These are phyloP conservation scores for Microcebus ravelobensis DNA, from an alignment of 2,113 vertebrate genomes.

Conservation along the genomic window DNA sequence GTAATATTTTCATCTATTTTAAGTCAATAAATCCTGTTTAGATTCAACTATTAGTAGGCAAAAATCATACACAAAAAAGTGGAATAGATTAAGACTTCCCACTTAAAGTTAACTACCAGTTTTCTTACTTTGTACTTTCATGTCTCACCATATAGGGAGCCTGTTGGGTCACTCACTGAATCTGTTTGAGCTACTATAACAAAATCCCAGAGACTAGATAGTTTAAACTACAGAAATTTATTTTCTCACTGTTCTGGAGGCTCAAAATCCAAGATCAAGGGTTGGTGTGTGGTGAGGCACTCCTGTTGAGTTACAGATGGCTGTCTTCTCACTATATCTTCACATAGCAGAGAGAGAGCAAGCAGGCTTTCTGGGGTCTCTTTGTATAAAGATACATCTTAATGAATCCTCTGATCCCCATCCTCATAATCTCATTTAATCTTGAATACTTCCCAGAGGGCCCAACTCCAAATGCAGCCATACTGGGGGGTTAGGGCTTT, in stretches of 20 bases:
- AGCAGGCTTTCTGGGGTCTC: neutral
- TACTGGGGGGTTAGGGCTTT: neutral
- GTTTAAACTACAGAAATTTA: neutral
- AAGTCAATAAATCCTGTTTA: slow-evolving; percentile 16
- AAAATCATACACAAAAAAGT: neutral
- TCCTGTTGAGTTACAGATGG: neutral
- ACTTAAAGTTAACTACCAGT: neutral
- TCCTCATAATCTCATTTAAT: neutral
- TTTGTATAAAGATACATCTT: neutral
- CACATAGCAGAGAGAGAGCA: neutral
- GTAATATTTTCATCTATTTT: slow-evolving; percentile 46
- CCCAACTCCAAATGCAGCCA: neutral
- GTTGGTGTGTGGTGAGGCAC: neutral
- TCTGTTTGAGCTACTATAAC: neutral
- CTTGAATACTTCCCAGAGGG: neutral
- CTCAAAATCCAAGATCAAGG: neutral
- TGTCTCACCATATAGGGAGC: neutral
- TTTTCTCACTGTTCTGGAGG: neutral
- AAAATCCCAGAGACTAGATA: neutral
- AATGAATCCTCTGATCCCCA: neutral
- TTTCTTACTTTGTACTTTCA: neutral
- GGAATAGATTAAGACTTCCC: neutral
- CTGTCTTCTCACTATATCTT: neutral
- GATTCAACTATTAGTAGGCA: neutral
- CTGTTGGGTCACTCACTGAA: neutral